Evolutionary conservation across 92 coral and sea anemone species (phyloP), one percentile per base, ranked within the genome.

Genomic region (Actinostola sp.): DNA sequence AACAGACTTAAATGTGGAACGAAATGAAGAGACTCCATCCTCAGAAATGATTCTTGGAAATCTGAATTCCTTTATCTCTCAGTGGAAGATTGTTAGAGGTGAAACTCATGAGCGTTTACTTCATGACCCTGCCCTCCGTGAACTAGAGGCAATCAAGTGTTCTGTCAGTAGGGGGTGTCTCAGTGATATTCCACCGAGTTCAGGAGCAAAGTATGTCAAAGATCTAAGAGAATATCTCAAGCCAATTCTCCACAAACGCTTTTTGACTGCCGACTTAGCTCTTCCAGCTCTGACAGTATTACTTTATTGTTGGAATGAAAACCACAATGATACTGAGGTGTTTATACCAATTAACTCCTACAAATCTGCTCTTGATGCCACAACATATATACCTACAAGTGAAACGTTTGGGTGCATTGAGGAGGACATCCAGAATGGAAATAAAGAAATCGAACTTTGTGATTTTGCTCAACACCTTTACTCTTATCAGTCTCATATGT

Each of bases 281-380:
- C 25, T 86, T 53, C 88, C 92, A 20, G 71, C 78, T 41, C 57
- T 86, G 31, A 81, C 92, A 15, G 71, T 82, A 0, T 80, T 86
- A 15, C 59, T 86, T 31, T 86, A 86, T 27, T 70, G 73, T 42
- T 86, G 92, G 92, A 86, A 86, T 71, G 92, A 86, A 45, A 75
- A 66, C 5, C 88, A 82, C 51, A 15, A 55, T 32, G 84, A 72
- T 5, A 43, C 51, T 44, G 88, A 77, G 2, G 63, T 53, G 16
- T 70, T 75, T 55, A 50, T 75, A n/a, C 81, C 88, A 5, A 71
- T 86, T 39, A 16, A 70, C 26, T 75, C 85, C 62, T 86, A 86
- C 81, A 71, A 79, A 45, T 84, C 79, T 42, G 51, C 88, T 14
- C 49, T 86, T 19, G 92, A 86, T 66, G 70, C 78, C 12, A 44